Conservation (phyloP, 2,888 invertebrate genomes). For the Chirona hameri region DNA sequence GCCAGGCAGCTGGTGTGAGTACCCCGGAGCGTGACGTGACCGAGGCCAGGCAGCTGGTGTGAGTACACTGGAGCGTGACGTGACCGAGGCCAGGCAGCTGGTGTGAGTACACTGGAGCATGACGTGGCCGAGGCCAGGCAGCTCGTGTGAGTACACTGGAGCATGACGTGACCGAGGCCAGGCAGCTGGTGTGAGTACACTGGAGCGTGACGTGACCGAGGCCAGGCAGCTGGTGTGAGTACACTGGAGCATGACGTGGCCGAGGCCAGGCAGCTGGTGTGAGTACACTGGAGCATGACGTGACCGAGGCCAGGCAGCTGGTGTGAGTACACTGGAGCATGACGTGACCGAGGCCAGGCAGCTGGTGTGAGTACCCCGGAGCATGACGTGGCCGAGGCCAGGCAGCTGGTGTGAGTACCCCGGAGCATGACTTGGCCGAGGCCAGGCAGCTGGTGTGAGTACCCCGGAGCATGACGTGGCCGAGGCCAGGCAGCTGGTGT, state of each 20-base stretch:
- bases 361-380: conserved; percentile 51
- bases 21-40: conserved; percentile 36
- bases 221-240: conserved; percentile 56
- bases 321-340: conserved; percentile 50
- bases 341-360: conserved; percentile 49
- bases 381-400: conserved; percentile 45
- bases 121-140: conserved; percentile 49
- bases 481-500: conserved; percentile 55
- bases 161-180: conserved; percentile 45
- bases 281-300: conserved; percentile 44
- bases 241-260: conserved; percentile 36
- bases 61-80: conserved; percentile 44
- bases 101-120: conserved; percentile 50
- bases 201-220: conserved; percentile 41
- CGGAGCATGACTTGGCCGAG: conserved; percentile 41
- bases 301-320: conserved; percentile 51
- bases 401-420: conserved; percentile 54
- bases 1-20: conserved; percentile 56
- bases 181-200: conserved; percentile 55
- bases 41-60: conserved; percentile 55
- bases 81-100: conserved; percentile 51
- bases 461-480: conserved; percentile 36
- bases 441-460: conserved; percentile 56
- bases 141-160: conserved; percentile 52
- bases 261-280: conserved; percentile 55